Base-by-base conservation (phyloP, 2,113 vertebrate genomes). In the Mesitornis unicolor region DNA sequence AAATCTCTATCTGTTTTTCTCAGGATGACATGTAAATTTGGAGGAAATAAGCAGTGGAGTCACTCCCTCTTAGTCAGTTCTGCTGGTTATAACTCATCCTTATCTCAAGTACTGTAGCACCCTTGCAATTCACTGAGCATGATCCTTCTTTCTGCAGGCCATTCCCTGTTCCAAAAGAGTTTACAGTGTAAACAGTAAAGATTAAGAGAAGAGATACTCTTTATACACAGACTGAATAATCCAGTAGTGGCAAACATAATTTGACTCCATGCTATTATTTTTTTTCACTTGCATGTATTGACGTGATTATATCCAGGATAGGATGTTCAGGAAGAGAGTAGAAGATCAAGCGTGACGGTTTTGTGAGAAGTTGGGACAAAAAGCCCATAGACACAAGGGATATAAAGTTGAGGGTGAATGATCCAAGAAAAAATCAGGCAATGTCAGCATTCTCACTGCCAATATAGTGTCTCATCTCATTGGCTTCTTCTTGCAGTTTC, bases 221-320 rank as follows among this genome's bases (percentile, higher is more conserved):
- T 57, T 69, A 28, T 13, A n/a, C 4, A 15, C 14, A 76, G 21
- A 84, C 73, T 18, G 10, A 89, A 61, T 31, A 65, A 65, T 36
- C 26, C 16, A 31, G 25, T 3, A 54, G 10, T 45, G 25, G 9
- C 69, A 87, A 82, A 24, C 42, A 45, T 4, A 6, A n/a, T 73
- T 76, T 26, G 5, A 43, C 16, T 57, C 26, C 36, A 31, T 21
- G 5, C 1, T 56, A 10, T 79, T 87, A 89, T 89, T 61, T 29
- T 8, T 18, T 77, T 74, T 87, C 70, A 7, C 21, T 74, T 40
- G 5, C 11, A 13, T 54, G 7, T 67, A 42, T 83, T 68, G 63
- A 45, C 0, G 1, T 15, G 67, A 11, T 16, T 67, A 13, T 45
- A 38, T 36, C 2, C 3, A 40, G 28, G 16, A 42, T 1, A 7